phyloP scores from a whole-genome alignment of 2,113 vertebrate genomes.

The Cavia porcellus region DNA sequence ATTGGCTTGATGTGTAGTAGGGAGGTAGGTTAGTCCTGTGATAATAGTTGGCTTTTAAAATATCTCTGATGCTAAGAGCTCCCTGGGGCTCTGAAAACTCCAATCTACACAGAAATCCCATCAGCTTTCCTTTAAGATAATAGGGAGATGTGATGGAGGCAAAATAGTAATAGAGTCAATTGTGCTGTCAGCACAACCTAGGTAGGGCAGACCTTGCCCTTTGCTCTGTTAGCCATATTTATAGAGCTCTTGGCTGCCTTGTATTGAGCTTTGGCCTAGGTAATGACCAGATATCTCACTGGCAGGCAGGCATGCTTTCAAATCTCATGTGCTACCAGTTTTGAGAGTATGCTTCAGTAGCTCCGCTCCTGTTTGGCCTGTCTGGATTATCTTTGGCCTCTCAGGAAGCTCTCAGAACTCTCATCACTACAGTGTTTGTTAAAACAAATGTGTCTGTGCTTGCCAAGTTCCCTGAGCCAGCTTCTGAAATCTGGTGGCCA shows the following conservation, averaged over 20 bases:
- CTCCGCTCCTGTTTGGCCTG: constrained; percentile 65
- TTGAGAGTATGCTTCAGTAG: constrained; percentile 69
- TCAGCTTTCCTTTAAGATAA: constrained; percentile 12
- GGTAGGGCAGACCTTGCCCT: not conserved
- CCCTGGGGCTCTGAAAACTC: constrained; percentile 25
- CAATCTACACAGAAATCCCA: not conserved
- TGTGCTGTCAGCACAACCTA: constrained; percentile 18
- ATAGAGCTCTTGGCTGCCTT: constrained; percentile 49
- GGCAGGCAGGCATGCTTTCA: constrained; percentile 59
- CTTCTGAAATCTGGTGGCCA: constrained; percentile 36
- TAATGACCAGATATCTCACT: constrained; percentile 63
- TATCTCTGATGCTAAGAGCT: constrained; percentile 49
- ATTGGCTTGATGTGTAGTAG: constrained; percentile 20
- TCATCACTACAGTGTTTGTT: constrained; percentile 70
- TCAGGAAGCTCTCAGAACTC: constrained; percentile 81
- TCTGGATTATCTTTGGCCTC: constrained; percentile 80
- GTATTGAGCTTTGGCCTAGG: constrained; percentile 52
- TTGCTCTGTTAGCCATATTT: constrained; percentile 22
- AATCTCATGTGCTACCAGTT: constrained; percentile 65
- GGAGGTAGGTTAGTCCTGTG: not conserved
- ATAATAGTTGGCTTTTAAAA: constrained; percentile 44
- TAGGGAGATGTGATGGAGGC: not conserved
- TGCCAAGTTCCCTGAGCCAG: constrained; percentile 72
- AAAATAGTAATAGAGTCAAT: constrained; percentile 22
- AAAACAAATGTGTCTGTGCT: constrained; percentile 64